phyloP scores from a whole-genome alignment of 2,113 vertebrate genomes.

The Australoheros scitulus region DNA sequence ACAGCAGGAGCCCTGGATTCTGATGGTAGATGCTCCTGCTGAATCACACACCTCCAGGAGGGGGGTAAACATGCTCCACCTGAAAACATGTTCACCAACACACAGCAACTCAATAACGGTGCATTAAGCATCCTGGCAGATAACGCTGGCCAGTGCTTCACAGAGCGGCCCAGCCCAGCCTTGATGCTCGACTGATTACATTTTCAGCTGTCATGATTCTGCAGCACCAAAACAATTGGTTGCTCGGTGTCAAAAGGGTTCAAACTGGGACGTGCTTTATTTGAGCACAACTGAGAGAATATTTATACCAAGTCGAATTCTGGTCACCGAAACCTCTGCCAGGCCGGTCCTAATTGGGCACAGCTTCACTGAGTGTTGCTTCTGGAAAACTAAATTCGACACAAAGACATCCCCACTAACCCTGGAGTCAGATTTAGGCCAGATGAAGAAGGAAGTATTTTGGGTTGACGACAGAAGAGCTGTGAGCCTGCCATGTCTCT shows the following conservation, averaged over 20 bases:
- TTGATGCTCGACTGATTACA: conserved; percentile 64
- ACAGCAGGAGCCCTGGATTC: conserved; percentile 78
- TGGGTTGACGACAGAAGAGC: conserved; percentile 19
- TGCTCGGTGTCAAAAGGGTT: conserved; percentile 44
- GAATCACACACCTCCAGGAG: conserved; percentile 63
- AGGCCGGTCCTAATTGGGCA: conserved; percentile 55
- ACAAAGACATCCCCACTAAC: conserved; percentile 46
- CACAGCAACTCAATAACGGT: conserved; percentile 8
- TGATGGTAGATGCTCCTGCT: conserved; percentile 19
- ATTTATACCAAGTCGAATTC: conserved; percentile 63
- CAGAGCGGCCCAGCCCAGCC: conserved; percentile 22
- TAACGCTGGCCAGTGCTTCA: conserved; percentile 25
- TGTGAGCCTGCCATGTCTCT: background rate
- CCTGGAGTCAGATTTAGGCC: conserved; percentile 45
- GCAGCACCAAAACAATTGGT: conserved; percentile 62
- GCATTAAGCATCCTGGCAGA: conserved; percentile 36
- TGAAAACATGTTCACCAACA: conserved; percentile 47
- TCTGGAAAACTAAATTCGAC: conserved; percentile 46
- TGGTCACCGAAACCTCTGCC: conserved; percentile 52
- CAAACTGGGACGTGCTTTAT: conserved; percentile 63
- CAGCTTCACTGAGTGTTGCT: conserved; percentile 23
- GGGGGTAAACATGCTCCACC: conserved; percentile 81
- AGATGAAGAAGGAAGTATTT: conserved; percentile 44
- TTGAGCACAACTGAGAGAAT: conserved; percentile 57
- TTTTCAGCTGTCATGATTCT: conserved; percentile 71